Conservation (phyloP, 37 sponge, comb jelly and placozoan genomes). For the Mnemiopsis leidyi region DNA sequence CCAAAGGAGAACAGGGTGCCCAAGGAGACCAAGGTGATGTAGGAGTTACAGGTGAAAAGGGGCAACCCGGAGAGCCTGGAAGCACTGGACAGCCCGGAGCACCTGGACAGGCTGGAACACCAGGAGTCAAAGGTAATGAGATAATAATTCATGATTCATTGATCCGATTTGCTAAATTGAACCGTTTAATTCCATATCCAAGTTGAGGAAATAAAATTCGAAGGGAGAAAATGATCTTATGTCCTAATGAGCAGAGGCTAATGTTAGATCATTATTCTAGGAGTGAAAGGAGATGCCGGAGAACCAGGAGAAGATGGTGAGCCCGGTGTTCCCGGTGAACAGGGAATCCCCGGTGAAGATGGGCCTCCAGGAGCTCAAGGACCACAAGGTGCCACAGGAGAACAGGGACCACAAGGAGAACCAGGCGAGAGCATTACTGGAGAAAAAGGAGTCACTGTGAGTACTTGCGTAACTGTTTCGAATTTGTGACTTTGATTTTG, state of each 20-base stretch:
- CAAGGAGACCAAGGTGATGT: neutral
- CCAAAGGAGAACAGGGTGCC: neutral
- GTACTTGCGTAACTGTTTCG: too few relatives aligned
- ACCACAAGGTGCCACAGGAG: neutral
- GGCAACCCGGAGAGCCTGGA: conserved; percentile 21
- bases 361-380: neutral
- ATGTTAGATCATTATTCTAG: too few relatives aligned
- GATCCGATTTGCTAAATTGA: too few relatives aligned
- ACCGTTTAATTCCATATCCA: too few relatives aligned
- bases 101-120: neutral
- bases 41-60: neutral
- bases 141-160: too few relatives aligned
- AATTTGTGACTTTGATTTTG: too few relatives aligned
- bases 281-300: neutral
- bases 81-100: neutral
- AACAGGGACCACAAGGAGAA: conserved; percentile 25
- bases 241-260: too few relatives aligned
- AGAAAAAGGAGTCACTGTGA: neutral
- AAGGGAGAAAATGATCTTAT: too few relatives aligned
- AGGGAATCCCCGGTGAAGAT: neutral
- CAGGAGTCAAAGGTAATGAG: conserved; percentile 14
- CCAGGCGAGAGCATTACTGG: neutral
- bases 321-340: neutral
- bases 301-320: conserved; percentile 18
- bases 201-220: too few relatives aligned